Conservation (phyloP, 2,797 vertebrate genomes). For the Macropodus opercularis region DNA sequence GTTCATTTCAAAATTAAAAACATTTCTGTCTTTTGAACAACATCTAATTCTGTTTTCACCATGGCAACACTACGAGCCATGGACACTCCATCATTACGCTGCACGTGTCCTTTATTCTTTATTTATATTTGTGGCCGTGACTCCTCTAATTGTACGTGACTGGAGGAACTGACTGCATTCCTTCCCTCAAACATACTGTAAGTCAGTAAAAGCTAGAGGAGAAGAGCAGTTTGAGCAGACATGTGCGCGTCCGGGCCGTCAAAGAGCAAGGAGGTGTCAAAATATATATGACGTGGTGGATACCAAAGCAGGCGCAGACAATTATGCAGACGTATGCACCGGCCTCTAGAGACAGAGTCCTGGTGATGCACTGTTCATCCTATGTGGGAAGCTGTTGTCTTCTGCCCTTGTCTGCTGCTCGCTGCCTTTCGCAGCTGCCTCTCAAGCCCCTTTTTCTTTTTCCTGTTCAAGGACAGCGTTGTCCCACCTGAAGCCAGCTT, state of each 20-base stretch:
- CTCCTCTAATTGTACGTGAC: slow-evolving; percentile 65
- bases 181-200: slow-evolving; percentile 57
- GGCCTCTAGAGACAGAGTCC: slow-evolving; percentile 19
- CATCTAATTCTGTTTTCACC: not conserved
- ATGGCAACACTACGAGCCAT: slow-evolving; percentile 22
- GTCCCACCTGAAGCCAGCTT: slow-evolving; percentile 38
- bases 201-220: slow-evolving; percentile 57
- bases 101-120: no score
- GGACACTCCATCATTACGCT: slow-evolving; percentile 17
- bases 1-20: no score
- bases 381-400: slow-evolving; percentile 57
- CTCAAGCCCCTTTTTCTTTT: slow-evolving; percentile 10
- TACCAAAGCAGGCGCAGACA: no score
- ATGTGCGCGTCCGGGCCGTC: not conserved
- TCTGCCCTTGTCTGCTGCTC: slow-evolving; percentile 73
- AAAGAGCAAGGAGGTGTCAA: not conserved
- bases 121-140: slow-evolving; percentile 57
- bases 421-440: slow-evolving; percentile 47
- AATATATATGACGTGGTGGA: no score
- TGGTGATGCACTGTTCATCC: slow-evolving; percentile 22
- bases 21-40: not conserved
- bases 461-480: slow-evolving; percentile 44
- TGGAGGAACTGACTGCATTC: slow-evolving; percentile 39
- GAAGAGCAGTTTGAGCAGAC: slow-evolving; percentile 25
- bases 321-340: no score